A percentile compares a stretch with the other conserved stretches of the same genome.
phyloP scores from a whole-genome alignment of 30 jellyfish, hydroid and myxozoan genomes.

The Hydractinia echinata region DNA sequence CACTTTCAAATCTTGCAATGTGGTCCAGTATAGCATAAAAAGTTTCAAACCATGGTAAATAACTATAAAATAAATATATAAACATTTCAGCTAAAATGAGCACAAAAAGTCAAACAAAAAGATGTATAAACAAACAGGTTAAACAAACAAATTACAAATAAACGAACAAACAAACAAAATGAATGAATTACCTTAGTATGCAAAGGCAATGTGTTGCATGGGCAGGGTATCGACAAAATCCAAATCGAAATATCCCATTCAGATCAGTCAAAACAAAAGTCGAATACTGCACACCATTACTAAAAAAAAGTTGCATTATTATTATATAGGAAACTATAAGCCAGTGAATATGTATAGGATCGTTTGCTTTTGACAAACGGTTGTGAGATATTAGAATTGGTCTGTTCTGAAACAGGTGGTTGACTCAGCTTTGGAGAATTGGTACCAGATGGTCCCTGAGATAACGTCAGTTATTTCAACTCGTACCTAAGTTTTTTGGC shows the following conservation, averaged over 20 bases:
- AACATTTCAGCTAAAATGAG: background rate
- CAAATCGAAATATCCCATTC: slow-evolving; percentile 86
- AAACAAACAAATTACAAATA: too few species aligned
- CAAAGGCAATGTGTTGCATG: slow-evolving; percentile 88
- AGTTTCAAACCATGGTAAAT: slow-evolving; percentile 96
- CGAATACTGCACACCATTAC: slow-evolving; percentile 95
- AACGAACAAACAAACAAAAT: background rate
- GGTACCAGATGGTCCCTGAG: too few species aligned
- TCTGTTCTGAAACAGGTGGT: too few species aligned
- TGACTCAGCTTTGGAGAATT: too few species aligned
- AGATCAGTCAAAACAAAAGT: slow-evolving; percentile 91
- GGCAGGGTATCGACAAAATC: slow-evolving; percentile 95
- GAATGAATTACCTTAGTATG: slow-evolving; percentile 65
- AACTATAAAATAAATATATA: slow-evolving; percentile 31
- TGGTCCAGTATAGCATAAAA: slow-evolving; percentile 61
- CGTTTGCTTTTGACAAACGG: background rate
- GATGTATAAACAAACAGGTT: too few species aligned
- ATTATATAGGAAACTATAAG: background rate
- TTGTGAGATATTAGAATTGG: background rate
- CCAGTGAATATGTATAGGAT: too few species aligned
- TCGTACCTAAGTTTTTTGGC: too few species aligned
- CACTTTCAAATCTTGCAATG: background rate
- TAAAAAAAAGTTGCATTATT: slow-evolving; percentile 24
- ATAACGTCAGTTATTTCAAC: too few species aligned
- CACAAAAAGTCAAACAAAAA: too few species aligned